Percentiles rank a stretch among this genome's conserved stretches.
Conservation (phyloP, 2,113 vertebrate genomes). For the Barnardius zonarius region DNA sequence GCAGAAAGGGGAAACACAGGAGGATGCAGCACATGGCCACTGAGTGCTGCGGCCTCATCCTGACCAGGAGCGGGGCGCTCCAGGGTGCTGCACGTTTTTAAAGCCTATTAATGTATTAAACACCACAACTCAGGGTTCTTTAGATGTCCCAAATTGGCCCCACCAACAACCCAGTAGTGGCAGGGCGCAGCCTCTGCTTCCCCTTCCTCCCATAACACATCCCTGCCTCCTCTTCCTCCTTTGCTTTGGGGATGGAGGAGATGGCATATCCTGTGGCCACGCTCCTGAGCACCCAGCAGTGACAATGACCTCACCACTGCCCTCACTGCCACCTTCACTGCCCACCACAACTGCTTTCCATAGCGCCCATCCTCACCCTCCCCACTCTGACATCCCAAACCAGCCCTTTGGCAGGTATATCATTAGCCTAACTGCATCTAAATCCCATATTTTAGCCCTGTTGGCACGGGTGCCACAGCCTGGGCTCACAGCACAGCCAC, state of each 20-base stretch:
- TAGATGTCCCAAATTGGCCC: rapidly evolving
- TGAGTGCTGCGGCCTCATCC: rapidly evolving
- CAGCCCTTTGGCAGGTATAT: rapidly evolving
- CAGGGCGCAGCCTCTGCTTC: not conserved
- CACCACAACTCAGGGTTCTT: not conserved
- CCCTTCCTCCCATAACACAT: not conserved
- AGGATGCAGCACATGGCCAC: not conserved
- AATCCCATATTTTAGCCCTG: rapidly evolving
- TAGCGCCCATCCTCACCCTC: not conserved
- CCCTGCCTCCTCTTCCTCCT: not conserved
- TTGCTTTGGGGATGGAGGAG: not conserved
- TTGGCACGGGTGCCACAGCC: rapidly evolving
- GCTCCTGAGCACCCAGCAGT: rapidly evolving
- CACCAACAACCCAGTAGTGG: rapidly evolving
- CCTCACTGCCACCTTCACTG: not conserved
- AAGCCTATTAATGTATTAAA: not conserved
- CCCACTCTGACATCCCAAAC: not conserved
- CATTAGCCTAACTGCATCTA: rapidly evolving
- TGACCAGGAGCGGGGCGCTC: rapidly evolving
- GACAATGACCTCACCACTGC: not conserved
- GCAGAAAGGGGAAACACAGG: not conserved
- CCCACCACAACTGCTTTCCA: not conserved
- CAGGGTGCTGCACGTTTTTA: not conserved
- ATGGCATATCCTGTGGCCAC: rapidly evolving
- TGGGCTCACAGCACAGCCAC: rapidly evolving